A percentile compares a stretch with the other conserved stretches of the same genome.
phyloP scores from a whole-genome alignment of 2,113 vertebrate genomes.

The Amphilophus citrinellus region DNA sequence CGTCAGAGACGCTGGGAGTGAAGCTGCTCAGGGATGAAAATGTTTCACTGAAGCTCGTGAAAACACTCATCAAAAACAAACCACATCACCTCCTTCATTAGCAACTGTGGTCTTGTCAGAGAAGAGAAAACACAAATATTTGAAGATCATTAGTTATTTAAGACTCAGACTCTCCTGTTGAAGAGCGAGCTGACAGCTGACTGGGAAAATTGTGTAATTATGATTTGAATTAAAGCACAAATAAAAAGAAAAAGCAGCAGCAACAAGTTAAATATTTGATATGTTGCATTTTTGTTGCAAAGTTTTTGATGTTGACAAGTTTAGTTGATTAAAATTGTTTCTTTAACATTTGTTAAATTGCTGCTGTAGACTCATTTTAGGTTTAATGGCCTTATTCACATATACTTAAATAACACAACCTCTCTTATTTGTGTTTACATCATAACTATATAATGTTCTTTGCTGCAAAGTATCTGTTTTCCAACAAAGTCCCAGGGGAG shows the following conservation, averaged over 20 bases:
- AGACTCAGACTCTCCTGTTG: not conserved
- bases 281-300: not conserved
- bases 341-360: not conserved
- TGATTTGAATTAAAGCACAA: not conserved
- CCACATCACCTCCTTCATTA: not conserved
- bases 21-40: not conserved
- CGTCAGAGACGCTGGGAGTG: too few species aligned
- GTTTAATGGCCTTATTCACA: not conserved
- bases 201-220: not conserved
- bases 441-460: not conserved
- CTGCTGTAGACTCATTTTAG: not conserved
- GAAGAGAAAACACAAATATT: slow-evolving; percentile 8
- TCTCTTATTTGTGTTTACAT: not conserved
- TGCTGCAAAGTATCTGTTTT: not conserved
- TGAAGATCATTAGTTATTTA: slow-evolving; percentile 9
- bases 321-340: not conserved
- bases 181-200: not conserved
- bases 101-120: not conserved
- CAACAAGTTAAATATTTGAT: slow-evolving; percentile 4
- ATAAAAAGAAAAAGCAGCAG: not conserved
- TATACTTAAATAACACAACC: not conserved
- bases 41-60: not conserved
- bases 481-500: not conserved
- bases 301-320: slow-evolving; percentile 3
- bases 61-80: not conserved